A percentile compares a stretch with the other conserved stretches of the same genome.
phyloP scores from a whole-genome alignment of 2,797 vertebrate genomes.

The Astyanax mexicanus region DNA sequence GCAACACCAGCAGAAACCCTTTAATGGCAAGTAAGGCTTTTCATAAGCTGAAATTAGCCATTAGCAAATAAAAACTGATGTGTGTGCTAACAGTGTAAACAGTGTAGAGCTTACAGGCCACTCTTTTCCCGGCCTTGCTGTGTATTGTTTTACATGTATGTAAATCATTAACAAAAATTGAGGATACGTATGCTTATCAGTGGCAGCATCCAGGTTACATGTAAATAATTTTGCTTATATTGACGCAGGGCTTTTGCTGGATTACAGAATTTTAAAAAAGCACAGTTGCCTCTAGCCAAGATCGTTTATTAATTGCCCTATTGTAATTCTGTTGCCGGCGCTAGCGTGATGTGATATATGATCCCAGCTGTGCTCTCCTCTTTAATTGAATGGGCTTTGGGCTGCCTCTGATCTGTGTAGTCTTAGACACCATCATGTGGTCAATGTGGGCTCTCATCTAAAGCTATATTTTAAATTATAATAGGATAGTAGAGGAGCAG shows the following conservation, averaged over 20 bases:
- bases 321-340: not conserved
- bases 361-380: slow-evolving; percentile 13
- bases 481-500: not conserved
- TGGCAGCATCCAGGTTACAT: slow-evolving; percentile 21
- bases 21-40: no score
- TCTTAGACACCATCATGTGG: not conserved
- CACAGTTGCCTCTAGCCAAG: not conserved
- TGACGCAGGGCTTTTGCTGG: slow-evolving; percentile 13
- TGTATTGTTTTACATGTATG: slow-evolving; percentile 50
- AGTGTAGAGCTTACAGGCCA: no score
- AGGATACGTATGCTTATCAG: slow-evolving; percentile 3
- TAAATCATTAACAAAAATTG: slow-evolving; percentile 37
- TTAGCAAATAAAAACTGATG: no score
- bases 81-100: not conserved
- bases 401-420: not conserved
- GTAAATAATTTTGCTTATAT: slow-evolving; percentile 47
- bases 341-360: slow-evolving; percentile 5
- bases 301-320: not conserved
- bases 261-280: not conserved
- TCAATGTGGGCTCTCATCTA: not conserved
- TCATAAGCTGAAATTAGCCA: not conserved
- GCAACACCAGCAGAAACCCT: no score
- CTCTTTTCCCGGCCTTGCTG: not conserved
- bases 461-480: not conserved
- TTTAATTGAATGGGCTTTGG: slow-evolving; percentile 22